A percentile compares a stretch with the other conserved stretches of the same genome.
phyloP scores from a whole-genome alignment of 1,140 invertebrate species.

The Halesus radiatus region DNA sequence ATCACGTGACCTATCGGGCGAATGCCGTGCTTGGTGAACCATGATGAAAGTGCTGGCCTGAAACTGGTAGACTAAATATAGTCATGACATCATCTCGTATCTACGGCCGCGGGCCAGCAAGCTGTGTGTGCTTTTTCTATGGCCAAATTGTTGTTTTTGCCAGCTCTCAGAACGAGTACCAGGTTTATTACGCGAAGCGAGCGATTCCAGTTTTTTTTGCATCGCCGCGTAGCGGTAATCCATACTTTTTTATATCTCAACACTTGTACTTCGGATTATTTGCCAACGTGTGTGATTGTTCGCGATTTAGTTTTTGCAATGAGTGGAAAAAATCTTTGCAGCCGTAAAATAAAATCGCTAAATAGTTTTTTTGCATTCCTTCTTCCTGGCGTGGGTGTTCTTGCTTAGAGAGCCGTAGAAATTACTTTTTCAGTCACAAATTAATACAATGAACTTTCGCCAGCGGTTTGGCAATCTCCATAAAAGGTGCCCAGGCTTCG shows the following conservation, averaged over 20 bases:
- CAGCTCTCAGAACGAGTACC: conserved; percentile 10
- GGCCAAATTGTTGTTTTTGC: conserved; percentile 29
- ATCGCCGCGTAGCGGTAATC: conserved; percentile 25
- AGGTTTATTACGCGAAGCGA: background rate
- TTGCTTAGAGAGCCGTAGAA: too few species aligned
- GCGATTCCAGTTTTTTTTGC: background rate
- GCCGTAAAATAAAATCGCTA: too few species aligned
- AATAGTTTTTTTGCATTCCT: too few species aligned
- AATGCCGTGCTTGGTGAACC: conserved; percentile 13
- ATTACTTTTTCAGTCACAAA: too few species aligned
- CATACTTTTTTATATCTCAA: background rate
- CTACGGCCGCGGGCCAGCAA: conserved; percentile 30
- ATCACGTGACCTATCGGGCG: background rate
- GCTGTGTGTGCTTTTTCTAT: conserved; percentile 21
- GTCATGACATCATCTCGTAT: conserved; percentile 28
- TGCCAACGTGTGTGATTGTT: background rate
- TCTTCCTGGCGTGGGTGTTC: too few species aligned
- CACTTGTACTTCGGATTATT: conserved; percentile 2
- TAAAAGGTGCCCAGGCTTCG: background rate
- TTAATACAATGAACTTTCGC: background rate
- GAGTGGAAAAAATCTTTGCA: too few species aligned
- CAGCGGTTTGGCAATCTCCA: background rate
- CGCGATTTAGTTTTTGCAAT: too few species aligned
- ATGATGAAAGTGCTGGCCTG: conserved; percentile 16
- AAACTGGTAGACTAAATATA: conserved; percentile 13